Evolutionary conservation across 2,888 invertebrate genomes (phyloP).

Genomic region (Dolichopus griseipennis): DNA sequence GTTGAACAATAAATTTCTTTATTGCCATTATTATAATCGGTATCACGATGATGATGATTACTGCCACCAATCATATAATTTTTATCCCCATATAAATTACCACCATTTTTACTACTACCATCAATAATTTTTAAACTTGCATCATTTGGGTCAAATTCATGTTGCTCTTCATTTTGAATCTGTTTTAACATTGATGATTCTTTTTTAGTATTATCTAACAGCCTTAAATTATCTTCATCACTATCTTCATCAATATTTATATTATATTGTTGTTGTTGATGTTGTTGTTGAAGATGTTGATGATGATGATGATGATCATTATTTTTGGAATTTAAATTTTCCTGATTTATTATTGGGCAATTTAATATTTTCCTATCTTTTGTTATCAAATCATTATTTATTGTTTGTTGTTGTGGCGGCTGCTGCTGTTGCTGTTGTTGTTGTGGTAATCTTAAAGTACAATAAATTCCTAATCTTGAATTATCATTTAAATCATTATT

Average conservation of each 20-base stretch:
- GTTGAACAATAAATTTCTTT: slow-evolving; percentile 6
- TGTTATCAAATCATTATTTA: background rate
- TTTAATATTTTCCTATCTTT: background rate
- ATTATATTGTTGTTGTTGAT: background rate
- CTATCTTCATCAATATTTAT: background rate
- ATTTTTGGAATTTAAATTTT: background rate
- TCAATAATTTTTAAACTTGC: background rate
- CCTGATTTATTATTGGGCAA: background rate
- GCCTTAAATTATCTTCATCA: background rate
- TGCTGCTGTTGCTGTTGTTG: background rate
- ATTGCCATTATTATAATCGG: background rate
- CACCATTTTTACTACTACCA: background rate
- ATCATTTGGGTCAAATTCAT: background rate
- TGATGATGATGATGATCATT: background rate
- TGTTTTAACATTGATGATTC: background rate
- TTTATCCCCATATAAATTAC: background rate
- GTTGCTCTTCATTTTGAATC: background rate
- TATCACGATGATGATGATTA: background rate
- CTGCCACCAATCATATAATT: background rate
- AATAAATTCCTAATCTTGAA: slow-evolving; percentile 18
- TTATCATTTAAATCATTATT: slow-evolving; percentile 15
- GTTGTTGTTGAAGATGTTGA: background rate
- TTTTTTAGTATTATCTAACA: slow-evolving; percentile 1
- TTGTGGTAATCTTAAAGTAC: slow-evolving; percentile 18
- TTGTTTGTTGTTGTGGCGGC: background rate